Evolutionary conservation across 2,797 vertebrate species (phyloP).

Genomic region (Gambelia wislizenii): DNA sequence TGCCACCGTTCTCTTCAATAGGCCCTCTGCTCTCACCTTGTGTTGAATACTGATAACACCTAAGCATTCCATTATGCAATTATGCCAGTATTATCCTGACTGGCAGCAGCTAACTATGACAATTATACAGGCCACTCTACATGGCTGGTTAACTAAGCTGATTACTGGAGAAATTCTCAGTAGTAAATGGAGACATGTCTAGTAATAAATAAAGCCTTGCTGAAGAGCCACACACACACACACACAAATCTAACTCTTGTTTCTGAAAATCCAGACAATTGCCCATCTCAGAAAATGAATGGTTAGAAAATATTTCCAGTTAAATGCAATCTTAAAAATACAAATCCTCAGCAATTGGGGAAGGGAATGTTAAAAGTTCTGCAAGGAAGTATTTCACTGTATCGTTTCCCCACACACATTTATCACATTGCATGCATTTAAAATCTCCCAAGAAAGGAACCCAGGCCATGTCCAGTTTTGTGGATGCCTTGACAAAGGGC

Average conservation of each 20-base stretch:
- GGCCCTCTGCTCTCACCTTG: slow-evolving; percentile 47
- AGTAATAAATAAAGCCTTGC: neutral
- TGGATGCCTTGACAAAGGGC: neutral
- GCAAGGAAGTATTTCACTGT: neutral
- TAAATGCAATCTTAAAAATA: neutral
- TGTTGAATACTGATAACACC: slow-evolving; percentile 59
- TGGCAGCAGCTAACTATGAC: slow-evolving; percentile 40
- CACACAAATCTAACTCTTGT: neutral
- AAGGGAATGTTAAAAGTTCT: no score
- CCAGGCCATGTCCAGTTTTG: neutral
- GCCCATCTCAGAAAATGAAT: neutral
- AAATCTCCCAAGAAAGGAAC: neutral
- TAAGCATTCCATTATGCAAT: slow-evolving; percentile 29
- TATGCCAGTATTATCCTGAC: slow-evolving; percentile 22
- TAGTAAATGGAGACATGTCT: neutral
- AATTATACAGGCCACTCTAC: slow-evolving; percentile 19
- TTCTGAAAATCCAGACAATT: neutral
- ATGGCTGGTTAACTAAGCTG: slow-evolving; percentile 35
- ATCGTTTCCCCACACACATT: neutral
- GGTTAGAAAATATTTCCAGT: neutral
- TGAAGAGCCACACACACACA: neutral
- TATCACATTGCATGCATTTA: neutral
- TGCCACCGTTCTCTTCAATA: slow-evolving; percentile 28
- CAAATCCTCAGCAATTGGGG: neutral
- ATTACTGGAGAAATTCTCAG: slow-evolving; percentile 23